Base-by-base conservation (phyloP, 2,797 vertebrate genomes). In the Sciaenops ocellatus region DNA sequence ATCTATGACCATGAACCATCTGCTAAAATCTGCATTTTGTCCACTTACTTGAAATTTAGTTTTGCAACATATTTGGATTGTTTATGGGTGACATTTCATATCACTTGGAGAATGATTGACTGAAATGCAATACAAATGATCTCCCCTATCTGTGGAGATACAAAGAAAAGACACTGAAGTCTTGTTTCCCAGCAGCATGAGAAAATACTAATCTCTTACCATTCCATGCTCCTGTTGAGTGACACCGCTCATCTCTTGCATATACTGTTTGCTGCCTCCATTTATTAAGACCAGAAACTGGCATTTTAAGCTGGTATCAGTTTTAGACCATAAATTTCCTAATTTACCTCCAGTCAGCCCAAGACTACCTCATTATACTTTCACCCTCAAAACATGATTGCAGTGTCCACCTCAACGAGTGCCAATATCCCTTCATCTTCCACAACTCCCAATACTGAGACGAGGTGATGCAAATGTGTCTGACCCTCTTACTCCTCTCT, bases 331-430 rank as follows among this genome's bases (percentile, higher is more conserved):
- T 62, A 46, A 66, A 62, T 63, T 30, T 41, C 46, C 30, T 46
- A 28, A 52, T 44, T 51, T 65, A 65, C 46, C 42, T 69, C 47
- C 22, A 47, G 47, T 77, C 30, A 12, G 20, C 46, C 22, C 10
- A 46, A 62, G 9, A 47, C 66, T 60, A 34, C 60, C 61, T 73
- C 51, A 54, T 73, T 78, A 30, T 38, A 22, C 61, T 70, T 42
- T 8, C 47, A 48, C 57, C 38, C 64, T 77, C 54, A 41, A 48
- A 76, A 50, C 30, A 72, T 52, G 44, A 71, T 66, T 62, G 52
- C 18, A 26, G 26, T 24, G 62, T 59, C 59, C 46, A 52, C 44
- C 54, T 78, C 51, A 56, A 26, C 63, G 24, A 64, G 34, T 47
- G 47, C 18, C 34, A 41, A 70, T 46, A 59, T 66, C 46, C 26